Percentiles rank a stretch among this genome's conserved stretches.
These are phyloP conservation scores for Volucella inanis DNA, from an alignment of 2,888 invertebrate genomes.

Conservation along the genomic window DNA sequence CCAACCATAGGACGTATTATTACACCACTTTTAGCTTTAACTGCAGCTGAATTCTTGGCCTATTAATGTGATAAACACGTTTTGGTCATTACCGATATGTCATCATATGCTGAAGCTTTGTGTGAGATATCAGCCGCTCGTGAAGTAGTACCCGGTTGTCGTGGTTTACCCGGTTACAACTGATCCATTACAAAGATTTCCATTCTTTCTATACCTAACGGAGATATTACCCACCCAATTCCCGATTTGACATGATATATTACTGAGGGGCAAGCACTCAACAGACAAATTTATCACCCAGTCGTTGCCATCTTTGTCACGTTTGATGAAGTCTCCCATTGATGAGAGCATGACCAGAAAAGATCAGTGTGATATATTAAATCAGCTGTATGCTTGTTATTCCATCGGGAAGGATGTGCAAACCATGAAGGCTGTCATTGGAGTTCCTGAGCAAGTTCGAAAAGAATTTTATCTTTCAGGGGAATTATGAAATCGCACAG, in stretches of 20 bases:
- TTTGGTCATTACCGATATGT: conserved; percentile 99
- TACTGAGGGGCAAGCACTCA: conserved; percentile 99
- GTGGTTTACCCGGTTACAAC: no score
- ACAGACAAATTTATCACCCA: conserved; percentile 99
- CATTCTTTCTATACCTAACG: conserved; percentile 99
- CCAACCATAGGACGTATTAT: conserved; percentile 99
- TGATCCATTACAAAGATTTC: conserved; percentile 99
- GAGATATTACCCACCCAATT: conserved; percentile 99
- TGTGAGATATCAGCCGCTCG: conserved; percentile 99
- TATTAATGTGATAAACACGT: conserved; percentile 99
- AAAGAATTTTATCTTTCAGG: conserved; percentile 95
- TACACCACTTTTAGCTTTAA: conserved; percentile 98
- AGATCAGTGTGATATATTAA: no score
- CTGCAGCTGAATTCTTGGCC: conserved; percentile 99
- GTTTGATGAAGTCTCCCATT: conserved; percentile 99
- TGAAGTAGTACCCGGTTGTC: conserved; percentile 99
- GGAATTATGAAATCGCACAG: no score
- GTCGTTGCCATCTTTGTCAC: no score
- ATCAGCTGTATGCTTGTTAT: conserved; percentile 99
- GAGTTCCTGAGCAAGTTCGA: conserved; percentile 99
- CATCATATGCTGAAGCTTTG: conserved; percentile 99
- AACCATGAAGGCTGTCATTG: no score
- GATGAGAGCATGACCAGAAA: conserved; percentile 99
- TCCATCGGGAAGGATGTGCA: conserved; percentile 99
- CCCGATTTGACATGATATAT: conserved; percentile 99